Base-by-base conservation (phyloP, 2,113 vertebrate genomes). In the Eretmochelys imbricata region DNA sequence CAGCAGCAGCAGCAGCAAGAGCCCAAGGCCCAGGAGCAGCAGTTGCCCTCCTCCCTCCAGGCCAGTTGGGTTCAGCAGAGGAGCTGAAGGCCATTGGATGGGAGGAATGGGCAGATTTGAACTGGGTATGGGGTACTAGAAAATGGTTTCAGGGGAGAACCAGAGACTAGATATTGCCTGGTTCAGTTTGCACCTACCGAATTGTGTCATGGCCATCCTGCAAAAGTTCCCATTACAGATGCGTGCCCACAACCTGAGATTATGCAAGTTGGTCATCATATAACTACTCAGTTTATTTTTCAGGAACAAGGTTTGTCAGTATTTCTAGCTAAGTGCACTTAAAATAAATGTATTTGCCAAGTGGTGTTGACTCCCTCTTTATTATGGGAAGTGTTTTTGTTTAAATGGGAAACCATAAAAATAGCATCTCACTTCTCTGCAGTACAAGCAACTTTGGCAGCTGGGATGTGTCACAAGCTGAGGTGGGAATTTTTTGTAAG, bases 371-470 rank as follows among this genome's bases (percentile, higher is more conserved):
- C n/a, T 94, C 92, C 57, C 89, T 92, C 89, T 51, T 85, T 96
- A 96, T 96, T 94, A 91, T 87, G 46, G 82, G 53, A 65, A 86
- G 35, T 69, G 53, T 8, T 94, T 95, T 93, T 93, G 38, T 95
- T 95, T 94, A 83, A 84, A 93, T 95, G 8, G 72, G 55, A 95
- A 92, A 27, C 29, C 49, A 94, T 82, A 87, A n/a, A 93, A 91
- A 8, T 59, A 72, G 57, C 85, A 42, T 22, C 54, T 95, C 87
- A 85, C 46, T 94, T 93, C 92, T 65, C 65, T 93, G 79, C 27
- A 93, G 78, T 48, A 13, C n/a, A 88, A 89, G 93, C 53, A 80
- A 49, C 24, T 42, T 80, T 13, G 88, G 27, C 27, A 54, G 29
- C 82, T 75, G 89, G 95, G 91, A 92, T 89, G 65, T 85, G 10